These are phyloP conservation scores for Phrynocephalus vlangalii DNA, from an alignment of 2,797 vertebrate genomes.

Conservation along the genomic window DNA sequence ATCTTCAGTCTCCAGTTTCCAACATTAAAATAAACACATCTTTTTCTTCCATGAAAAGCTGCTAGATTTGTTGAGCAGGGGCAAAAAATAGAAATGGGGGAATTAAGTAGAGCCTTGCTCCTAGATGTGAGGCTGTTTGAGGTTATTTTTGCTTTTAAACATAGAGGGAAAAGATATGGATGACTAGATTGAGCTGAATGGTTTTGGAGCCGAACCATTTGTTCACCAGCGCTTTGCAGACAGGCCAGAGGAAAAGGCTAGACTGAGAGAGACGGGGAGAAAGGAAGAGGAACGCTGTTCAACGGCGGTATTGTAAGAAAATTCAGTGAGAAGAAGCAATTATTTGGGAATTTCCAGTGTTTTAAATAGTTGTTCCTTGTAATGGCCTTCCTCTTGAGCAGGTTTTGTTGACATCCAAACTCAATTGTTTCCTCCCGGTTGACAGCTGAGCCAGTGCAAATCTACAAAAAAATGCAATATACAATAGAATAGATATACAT, in stretches of 20 bases:
- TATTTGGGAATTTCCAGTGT: background rate
- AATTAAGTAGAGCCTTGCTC: background rate
- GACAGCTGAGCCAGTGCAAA: background rate
- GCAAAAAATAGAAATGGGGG: background rate
- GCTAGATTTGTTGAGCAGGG: background rate
- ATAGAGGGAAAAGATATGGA: background rate
- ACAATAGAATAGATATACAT: conserved; percentile 6
- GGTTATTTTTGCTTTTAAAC: background rate
- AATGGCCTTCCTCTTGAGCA: conserved; percentile 7
- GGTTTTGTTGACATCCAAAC: conserved; percentile 22
- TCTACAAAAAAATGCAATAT: background rate
- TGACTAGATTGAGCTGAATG: background rate
- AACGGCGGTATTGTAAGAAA: background rate
- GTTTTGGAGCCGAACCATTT: background rate
- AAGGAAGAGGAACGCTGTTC: background rate
- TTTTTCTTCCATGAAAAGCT: background rate
- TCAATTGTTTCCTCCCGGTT: background rate
- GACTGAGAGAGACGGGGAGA: background rate
- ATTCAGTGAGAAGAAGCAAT: background rate
- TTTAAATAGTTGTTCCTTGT: conserved; percentile 1
- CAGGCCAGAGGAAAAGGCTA: background rate
- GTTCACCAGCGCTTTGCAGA: background rate
- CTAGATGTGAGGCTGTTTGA: background rate
- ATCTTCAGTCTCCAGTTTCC: too few species aligned
- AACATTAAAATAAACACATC: background rate